Evolutionary conservation across 2,113 vertebrate species (phyloP), one percentile per base, ranked within the genome.

Genomic region (Sarotherodon lohbergeri): DNA sequence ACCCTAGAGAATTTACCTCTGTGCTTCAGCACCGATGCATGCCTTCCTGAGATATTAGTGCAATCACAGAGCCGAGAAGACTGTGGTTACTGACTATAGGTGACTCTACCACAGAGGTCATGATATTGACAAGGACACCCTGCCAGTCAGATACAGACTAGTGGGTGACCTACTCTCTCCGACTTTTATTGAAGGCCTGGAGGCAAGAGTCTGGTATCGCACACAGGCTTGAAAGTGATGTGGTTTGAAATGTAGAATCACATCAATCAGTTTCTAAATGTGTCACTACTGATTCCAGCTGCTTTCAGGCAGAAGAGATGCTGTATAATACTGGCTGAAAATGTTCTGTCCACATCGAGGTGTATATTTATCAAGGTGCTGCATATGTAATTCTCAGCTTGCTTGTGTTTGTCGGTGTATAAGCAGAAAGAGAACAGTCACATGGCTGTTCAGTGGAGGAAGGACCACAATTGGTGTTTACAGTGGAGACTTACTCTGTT

Each of bases 161-260:
- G 85, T 88, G 87, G 92, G 85, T 91, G 90, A 93, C 90, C 90
- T 84, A 89, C 82, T 90, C 89, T 90, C 55, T 46, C 52, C 32
- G 83, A 82, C 82, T 82, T 91, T 94, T 94, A 94, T 94, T 94
- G 90, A 91, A 92, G 81, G 89, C 89, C 92, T 80, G 61, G 12
- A 90, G 93, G 91, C 90, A 85, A 84, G 88, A 86, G 76, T 81
- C 78, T 39, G 63, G 89, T 90, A 94, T 92, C 52, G 88, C 88
- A 87, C 81, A 3, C 73, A n/a, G 48, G 76, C 82, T 88, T 83
- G 36, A 88, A 87, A 91, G 89, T 84, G 83, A 93, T 91, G 92
- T 78, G 91, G 88, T 90, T 87, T 87, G 83, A 94, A 92, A 92
- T 82, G 87, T 57, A 83, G 80, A 85, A 85, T 90, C 86, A 76